Evolutionary conservation across 2,113 vertebrate genomes (phyloP).

Genomic region (Trochalopteron elliotii): DNA sequence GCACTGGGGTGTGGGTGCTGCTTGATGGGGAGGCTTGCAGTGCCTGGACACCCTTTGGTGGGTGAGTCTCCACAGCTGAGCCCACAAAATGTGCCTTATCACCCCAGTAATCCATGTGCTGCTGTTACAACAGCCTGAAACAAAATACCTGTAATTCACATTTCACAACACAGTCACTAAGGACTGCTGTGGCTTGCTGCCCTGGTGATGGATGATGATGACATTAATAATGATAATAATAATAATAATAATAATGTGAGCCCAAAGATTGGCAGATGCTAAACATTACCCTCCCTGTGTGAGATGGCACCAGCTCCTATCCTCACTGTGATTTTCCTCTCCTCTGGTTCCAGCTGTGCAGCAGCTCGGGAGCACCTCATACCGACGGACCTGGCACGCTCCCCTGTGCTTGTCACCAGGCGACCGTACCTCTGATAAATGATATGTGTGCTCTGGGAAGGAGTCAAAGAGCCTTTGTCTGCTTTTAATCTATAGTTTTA

Average conservation of each 20-base stretch:
- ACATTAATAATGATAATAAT: neutral
- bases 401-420: neutral
- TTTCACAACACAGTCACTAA: no score
- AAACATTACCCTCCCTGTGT: neutral
- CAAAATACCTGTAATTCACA: neutral
- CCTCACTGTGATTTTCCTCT: neutral
- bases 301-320: neutral
- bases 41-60: neutral
- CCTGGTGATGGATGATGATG: neutral
- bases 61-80: neutral
- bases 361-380: neutral
- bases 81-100: neutral
- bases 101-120: rapidly evolving
- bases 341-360: neutral
- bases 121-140: neutral
- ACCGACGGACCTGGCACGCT: neutral
- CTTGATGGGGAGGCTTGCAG: rapidly evolving
- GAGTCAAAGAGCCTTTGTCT: conserved; percentile 24
- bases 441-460: neutral
- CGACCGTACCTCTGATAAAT: neutral
- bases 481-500: conserved; percentile 46
- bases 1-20: neutral
- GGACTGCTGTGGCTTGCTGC: neutral
- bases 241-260: neutral
- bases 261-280: neutral